Base-by-base conservation (phyloP, 2,797 vertebrate genomes). In the Megaceryle alcyon region DNA sequence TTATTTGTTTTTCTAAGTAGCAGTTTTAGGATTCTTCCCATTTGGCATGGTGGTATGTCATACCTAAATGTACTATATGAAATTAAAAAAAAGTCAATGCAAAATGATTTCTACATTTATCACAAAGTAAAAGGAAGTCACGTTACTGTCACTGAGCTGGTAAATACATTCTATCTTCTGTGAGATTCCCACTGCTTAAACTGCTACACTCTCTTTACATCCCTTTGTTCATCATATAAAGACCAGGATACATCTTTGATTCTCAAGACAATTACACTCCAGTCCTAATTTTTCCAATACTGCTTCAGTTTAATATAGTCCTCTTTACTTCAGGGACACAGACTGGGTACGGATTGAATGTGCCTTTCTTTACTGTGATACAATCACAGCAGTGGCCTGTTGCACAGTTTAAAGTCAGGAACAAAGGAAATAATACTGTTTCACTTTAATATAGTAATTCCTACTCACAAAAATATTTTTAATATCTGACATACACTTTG, bases 1-100 rank as follows among this genome's bases (percentile, higher is more conserved):
- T 92, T 94, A 90, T 81, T 94, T 37, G 82, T 91, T 91, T 88
- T 77, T 69, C 65, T 69, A 68, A 85, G 57, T 82, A 22, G 28
- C 3, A 86, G 18, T 49, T 92, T 80, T 20, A 59, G 10, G 3
- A 68, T 86, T 86, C 37, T 86, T 91, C 39, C 25, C 35, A 37
- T 86, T 90, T 83, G 82, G 19, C 20, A 20, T 0, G 0, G 28
- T 57, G 28, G 15, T 26, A 64, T 7, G 6, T 19, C 25, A 39
- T 51, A 83, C 10, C 3, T 20, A 91, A 80, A 76, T 64, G 10
- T 79, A 43, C 19, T 63, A 91, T 70, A 77, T 43, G 25, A 28
- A 66, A 54, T 54, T 9, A 12, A 16, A 43, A 56, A 66, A 63
- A 65, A 56, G 9, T 57, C 22, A 78, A 78, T 16, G 16, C 65